Percentiles rank a stretch among this genome's conserved stretches.
Evolutionary conservation across 2,797 vertebrate genomes (phyloP).

Genomic region (Macropodus opercularis): DNA sequence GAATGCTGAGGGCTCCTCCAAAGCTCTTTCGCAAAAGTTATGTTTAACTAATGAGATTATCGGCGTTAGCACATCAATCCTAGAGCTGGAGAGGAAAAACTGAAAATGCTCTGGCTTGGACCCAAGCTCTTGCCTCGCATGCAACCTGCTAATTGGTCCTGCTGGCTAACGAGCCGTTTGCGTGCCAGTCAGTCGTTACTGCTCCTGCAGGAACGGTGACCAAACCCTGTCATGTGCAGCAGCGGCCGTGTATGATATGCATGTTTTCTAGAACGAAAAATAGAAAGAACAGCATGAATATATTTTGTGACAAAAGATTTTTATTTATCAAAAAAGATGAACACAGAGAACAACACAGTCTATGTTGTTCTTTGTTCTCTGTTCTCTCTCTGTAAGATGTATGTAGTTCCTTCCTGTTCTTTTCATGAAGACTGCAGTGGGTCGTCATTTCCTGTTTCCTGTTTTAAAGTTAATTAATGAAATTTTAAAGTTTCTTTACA

Average conservation of each 20-base stretch:
- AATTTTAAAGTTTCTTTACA: background rate
- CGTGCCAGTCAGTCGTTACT: conserved; percentile 82
- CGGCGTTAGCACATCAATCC: conserved; percentile 56
- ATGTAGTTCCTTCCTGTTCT: too few species aligned
- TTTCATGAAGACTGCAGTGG: too few species aligned
- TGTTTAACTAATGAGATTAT: conserved; percentile 78
- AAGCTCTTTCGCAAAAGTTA: conserved; percentile 71
- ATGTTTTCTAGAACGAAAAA: too few species aligned
- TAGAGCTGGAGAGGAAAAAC: conserved; percentile 42
- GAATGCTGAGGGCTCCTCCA: conserved; percentile 38
- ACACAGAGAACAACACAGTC: too few species aligned
- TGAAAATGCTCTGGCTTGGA: conserved; percentile 68
- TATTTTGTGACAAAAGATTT: too few species aligned
- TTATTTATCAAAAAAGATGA: too few species aligned
- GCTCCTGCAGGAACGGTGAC: conserved; percentile 70
- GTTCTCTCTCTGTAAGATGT: too few species aligned
- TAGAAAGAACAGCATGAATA: too few species aligned
- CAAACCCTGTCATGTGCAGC: conserved; percentile 82
- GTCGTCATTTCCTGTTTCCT: too few species aligned
- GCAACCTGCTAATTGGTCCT: conserved; percentile 76
- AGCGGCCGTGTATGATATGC: too few species aligned
- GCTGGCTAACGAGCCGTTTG: conserved; percentile 76
- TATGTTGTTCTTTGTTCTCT: too few species aligned
- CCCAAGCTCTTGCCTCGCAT: conserved; percentile 72
- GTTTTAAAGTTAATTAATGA: too few species aligned